Evolutionary conservation across 2,888 invertebrate genomes (phyloP), one percentile per base, ranked within the genome.

Genomic region (Scelioninae gen. 2): DNA sequence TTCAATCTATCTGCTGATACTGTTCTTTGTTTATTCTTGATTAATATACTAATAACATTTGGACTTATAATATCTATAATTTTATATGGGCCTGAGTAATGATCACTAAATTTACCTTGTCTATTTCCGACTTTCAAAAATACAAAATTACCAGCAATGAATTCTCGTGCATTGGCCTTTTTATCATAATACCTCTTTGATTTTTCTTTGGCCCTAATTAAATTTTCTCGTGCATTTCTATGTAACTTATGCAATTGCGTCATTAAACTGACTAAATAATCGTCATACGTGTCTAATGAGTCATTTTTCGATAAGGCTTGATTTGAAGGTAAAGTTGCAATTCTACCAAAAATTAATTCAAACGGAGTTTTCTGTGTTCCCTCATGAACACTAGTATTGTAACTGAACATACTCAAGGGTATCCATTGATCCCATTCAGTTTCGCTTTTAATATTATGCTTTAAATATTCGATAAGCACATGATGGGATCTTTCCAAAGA

Each of bases 1-100:
- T 50, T 33, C 16, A 50, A 9, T 50, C 46, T 31, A 33, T 50
- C 31, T 1, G 48, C 48, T 9, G 48, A 50, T 7, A 33, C 48
- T 1, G 18, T 16, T 50, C 31, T 50, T 2, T 10, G 1, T 33
- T 50, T 50, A 18, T 50, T 31, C 16, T 31, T 3, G 3, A 37
- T 13, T 13, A 2, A 4, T 13, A 37, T 37, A 3, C 13, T 13
- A 3, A 37, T 13, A 3, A 2, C 13, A 13, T 37, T 37, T 2
- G 11, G 3, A 7, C 13, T 13, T 4, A 37, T 3, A 2, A 37
- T 13, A 13, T 37, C 37, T 37, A 37, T 13, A 9, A 37, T 37
- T 37, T 37, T 10, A 37, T 37, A 37, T 13, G 37, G 13, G 13
- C 37, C 37, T 1, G 11, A 13, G 13, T 13, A 37, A 13, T 37